Percentiles rank a stretch among this genome's conserved stretches.
phyloP scores from a whole-genome alignment of 2,797 vertebrate genomes.

The Chiloscyllium punctatum region DNA sequence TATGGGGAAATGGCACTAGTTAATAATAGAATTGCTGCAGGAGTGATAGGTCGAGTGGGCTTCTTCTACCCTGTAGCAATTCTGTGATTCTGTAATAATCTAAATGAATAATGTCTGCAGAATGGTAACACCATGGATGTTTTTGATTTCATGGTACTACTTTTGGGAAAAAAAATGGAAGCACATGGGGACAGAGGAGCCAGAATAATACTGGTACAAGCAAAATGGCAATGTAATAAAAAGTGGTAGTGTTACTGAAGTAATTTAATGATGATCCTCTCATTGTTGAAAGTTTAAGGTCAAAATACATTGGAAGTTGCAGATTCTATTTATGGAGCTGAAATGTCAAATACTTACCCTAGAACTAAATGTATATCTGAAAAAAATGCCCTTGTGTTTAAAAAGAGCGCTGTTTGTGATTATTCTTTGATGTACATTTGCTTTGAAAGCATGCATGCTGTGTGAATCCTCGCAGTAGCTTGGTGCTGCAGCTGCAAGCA shows the following conservation, averaged over 20 bases:
- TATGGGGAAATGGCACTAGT: too few species aligned
- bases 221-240: neutral
- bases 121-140: neutral
- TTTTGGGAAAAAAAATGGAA: neutral
- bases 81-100: too few species aligned
- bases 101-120: neutral
- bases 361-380: constrained; percentile 17
- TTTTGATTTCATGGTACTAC: neutral
- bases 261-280: neutral
- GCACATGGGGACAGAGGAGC: neutral
- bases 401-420: neutral
- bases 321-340: neutral
- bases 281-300: neutral
- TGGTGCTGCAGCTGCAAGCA: constrained; percentile 18
- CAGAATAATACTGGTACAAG: too few species aligned
- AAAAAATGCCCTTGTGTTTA: neutral
- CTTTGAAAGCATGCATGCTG: constrained; percentile 10
- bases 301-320: constrained; percentile 4
- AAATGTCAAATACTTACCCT: constrained; percentile 32
- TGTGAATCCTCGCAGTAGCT: neutral
- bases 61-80: too few species aligned
- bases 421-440: constrained; percentile 31
- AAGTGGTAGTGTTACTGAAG: neutral
- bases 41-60: too few species aligned
- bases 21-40: too few species aligned